Percentiles rank a stretch among this genome's conserved stretches.
Conservation (phyloP, 1,140 invertebrate species). For the Nebria ingens region DNA sequence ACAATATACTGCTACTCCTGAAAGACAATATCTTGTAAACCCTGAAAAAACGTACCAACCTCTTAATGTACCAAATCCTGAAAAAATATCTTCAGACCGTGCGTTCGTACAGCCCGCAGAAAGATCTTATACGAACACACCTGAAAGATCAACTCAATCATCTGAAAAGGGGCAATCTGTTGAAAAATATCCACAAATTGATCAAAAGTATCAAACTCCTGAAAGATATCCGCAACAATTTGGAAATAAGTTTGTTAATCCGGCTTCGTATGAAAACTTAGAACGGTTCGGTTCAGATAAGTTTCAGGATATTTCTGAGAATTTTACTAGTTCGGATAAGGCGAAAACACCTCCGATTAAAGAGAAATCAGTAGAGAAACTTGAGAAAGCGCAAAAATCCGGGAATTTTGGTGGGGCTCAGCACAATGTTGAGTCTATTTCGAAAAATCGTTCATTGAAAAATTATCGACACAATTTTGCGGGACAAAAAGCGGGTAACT, state of each 20-base stretch:
- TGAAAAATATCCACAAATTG: not conserved
- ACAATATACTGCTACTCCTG: too few relatives aligned
- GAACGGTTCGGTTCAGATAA: not conserved
- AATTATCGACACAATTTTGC: conserved; percentile 11
- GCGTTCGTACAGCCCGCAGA: too few relatives aligned
- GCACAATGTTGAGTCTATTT: not conserved
- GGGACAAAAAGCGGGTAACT: not conserved
- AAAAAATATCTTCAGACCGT: too few relatives aligned
- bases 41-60: too few relatives aligned
- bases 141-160: too few relatives aligned
- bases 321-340: not conserved
- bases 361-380: not conserved
- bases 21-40: too few relatives aligned
- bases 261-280: not conserved
- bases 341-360: not conserved
- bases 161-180: too few relatives aligned
- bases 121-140: too few relatives aligned
- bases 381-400: not conserved
- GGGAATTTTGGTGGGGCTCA: too few relatives aligned
- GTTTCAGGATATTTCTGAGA: not conserved
- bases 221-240: not conserved
- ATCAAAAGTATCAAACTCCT: not conserved
- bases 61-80: too few relatives aligned
- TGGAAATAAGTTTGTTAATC: not conserved
- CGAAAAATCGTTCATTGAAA: not conserved